Base-by-base conservation (phyloP, 2,888 invertebrate genomes). In the Limnephilus lunatus region DNA sequence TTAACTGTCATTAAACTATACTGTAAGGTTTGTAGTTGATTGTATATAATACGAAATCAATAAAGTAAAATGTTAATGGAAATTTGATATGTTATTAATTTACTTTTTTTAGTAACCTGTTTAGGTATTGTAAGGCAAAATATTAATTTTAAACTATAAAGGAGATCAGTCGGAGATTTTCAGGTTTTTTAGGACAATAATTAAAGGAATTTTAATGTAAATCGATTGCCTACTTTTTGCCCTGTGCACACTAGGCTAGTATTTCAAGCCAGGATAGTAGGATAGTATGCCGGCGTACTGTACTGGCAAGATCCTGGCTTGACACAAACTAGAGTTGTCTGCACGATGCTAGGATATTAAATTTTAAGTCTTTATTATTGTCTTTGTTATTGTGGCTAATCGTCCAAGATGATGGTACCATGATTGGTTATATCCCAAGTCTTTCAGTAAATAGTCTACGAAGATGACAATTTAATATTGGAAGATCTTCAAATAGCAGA, bases 1-100 rank as follows among this genome's bases (percentile, higher is more conserved):
- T 35, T 83, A 83, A 31, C 19, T 83, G 83, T 83, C 83, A 83
- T 35, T 83, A 19, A 32, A 31, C 25, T 31, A 83, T 25, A 7
- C 2, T 83, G 25, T 83, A 25, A 83, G 35, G 25, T 83, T 83
- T 35, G 35, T 83, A 83, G 83, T 83, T 83, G 35, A 83, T 11
- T 83, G 83, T 83, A 83, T 25, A 83, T 83, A 83, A 83, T 83
- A 83, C 7, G 83, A 35, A 83, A 83, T 83, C 3, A 83, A 83
- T 83, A 83, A 83, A 35, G 25, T 83, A n/a, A 35, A 35, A 83
- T 83, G 83, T 83, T 83, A 83, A 83, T 83, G 35, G 32, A 83
- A 68, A 68, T 68, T 68, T 68, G n/a, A n/a, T 68, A 19, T 25
- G 7, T 44, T 44, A 1, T 68, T 68, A 1, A 25, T 68, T 68